Evolutionary conservation across 2,888 invertebrate genomes (phyloP), one percentile per base, ranked within the genome.

Genomic region (Scaptomyza flava): DNA sequence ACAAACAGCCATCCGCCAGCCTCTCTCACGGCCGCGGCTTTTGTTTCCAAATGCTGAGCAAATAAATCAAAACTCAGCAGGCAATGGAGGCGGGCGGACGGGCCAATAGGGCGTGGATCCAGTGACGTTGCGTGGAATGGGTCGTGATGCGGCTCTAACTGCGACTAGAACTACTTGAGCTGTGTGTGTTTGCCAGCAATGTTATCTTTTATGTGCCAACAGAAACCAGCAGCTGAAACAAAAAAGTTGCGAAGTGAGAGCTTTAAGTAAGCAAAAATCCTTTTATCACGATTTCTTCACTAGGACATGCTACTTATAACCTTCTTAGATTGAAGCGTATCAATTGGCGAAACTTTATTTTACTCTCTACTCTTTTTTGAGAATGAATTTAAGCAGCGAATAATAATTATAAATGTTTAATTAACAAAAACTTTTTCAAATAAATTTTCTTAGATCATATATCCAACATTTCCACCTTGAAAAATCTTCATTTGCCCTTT

Each of bases 61-160:
- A 79, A 81, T 81, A 86, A 81, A 86, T 81, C 87, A 81, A 81
- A 81, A 72, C 68, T 71, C 68, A 62, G 56, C 66, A 65, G 68
- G 31, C 64, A 30, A 47, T 14, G 53, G 36, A 51, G 38, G 53
- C 20, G 62, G 57, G 31, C 17, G 17, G 17, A 6, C 9, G 41
- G 46, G 47, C 33, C 43, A 59, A 41, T 60, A 36, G 61, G 74
- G 65, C 33, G 51, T 64, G 66, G 27, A 50, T 48, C 38, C 45
- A 41, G 17, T 41, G 17, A 17, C 3, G 38, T 14, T 17, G 47
- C 64, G 70, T 63, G 60, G 64, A 53, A 62, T 51, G 61, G 61
- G 46, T 62, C 59, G 59, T 72, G 52, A 34, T 64, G 52, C 53
- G 68, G 42, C 41, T 47, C 38, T 52, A 68, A 71, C 71, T 67